Evolutionary conservation across 1,140 invertebrate genomes (phyloP).

Genomic region (Cyclargus thomasi): DNA sequence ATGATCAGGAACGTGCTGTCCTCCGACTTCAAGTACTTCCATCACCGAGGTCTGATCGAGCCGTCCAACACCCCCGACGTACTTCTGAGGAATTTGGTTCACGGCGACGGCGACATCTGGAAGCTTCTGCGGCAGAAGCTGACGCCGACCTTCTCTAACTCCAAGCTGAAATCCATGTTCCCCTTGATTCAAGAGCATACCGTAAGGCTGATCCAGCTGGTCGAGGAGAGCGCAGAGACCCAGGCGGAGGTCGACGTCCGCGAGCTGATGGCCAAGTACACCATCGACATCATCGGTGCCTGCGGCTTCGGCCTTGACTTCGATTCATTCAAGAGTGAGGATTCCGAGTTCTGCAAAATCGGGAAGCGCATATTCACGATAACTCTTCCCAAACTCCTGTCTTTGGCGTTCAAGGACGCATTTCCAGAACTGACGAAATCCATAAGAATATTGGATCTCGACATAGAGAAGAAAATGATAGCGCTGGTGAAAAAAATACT

Average conservation of each 20-base stretch:
- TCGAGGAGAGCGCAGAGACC: background rate
- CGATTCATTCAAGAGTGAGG: constrained; percentile 1
- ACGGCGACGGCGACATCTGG: constrained; percentile 62
- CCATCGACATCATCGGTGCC: background rate
- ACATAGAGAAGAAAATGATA: constrained; percentile 22
- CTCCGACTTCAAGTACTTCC: constrained; percentile 75
- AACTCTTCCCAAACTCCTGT: background rate
- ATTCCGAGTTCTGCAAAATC: background rate
- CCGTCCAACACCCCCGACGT: constrained; percentile 29
- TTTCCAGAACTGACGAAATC: background rate
- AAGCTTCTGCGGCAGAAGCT: constrained; percentile 70
- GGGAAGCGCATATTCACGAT: background rate
- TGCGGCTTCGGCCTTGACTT: constrained; percentile 15
- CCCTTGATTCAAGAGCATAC: constrained; percentile 40
- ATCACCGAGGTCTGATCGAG: constrained; percentile 27
- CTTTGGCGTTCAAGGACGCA: background rate
- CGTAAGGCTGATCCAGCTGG: constrained; percentile 24
- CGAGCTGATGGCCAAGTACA: constrained; percentile 11
- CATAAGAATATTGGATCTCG: constrained; percentile 22
- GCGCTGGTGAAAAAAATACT: constrained; percentile 24
- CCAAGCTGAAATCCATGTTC: constrained; percentile 75
- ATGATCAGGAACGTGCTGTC: constrained; percentile 73
- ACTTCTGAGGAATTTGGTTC: constrained; percentile 35
- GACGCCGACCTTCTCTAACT: constrained; percentile 73
- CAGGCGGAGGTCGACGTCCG: background rate